Percentiles rank a stretch among this genome's conserved stretches.
Evolutionary conservation across 1,140 invertebrate species (phyloP).

Genomic region (Mycetomoellerius zeteki): DNA sequence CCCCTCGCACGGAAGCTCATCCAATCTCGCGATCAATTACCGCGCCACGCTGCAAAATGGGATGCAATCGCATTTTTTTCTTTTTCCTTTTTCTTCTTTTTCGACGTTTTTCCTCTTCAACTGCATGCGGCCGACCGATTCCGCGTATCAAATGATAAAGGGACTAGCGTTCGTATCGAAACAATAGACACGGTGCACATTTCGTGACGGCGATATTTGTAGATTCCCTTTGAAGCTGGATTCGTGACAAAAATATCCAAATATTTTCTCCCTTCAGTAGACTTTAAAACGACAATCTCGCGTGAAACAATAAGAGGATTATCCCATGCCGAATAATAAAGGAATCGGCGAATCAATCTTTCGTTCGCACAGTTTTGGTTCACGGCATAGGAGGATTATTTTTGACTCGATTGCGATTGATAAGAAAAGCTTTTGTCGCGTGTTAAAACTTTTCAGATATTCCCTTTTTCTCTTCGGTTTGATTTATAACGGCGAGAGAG

Average conservation of each 20-base stretch:
- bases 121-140: conserved; percentile 13
- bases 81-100: background rate
- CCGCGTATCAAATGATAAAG: conserved; percentile 48
- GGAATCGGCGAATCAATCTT: conserved; percentile 27
- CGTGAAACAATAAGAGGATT: conserved; percentile 46
- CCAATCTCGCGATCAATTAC: conserved; percentile 62
- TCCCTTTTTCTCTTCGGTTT: conserved; percentile 23
- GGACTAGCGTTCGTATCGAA: conserved; percentile 31
- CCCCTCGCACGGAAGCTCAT: conserved; percentile 20
- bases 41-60: conserved; percentile 41
- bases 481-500: conserved; percentile 37
- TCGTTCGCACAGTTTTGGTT: background rate
- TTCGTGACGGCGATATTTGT: conserved; percentile 46
- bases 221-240: conserved; percentile 42
- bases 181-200: conserved; percentile 39
- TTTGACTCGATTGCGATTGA: conserved; percentile 35
- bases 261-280: conserved; percentile 27
- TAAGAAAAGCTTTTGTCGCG: conserved; percentile 49
- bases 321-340: conserved; percentile 21
- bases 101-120: background rate
- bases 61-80: conserved; percentile 35
- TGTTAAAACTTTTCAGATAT: conserved; percentile 26
- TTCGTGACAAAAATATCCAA: conserved; percentile 45
- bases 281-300: conserved; percentile 9
- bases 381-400: conserved; percentile 37